phyloP scores from a whole-genome alignment of 1,140 invertebrate genomes.

The Gonatopus flavifemur region DNA sequence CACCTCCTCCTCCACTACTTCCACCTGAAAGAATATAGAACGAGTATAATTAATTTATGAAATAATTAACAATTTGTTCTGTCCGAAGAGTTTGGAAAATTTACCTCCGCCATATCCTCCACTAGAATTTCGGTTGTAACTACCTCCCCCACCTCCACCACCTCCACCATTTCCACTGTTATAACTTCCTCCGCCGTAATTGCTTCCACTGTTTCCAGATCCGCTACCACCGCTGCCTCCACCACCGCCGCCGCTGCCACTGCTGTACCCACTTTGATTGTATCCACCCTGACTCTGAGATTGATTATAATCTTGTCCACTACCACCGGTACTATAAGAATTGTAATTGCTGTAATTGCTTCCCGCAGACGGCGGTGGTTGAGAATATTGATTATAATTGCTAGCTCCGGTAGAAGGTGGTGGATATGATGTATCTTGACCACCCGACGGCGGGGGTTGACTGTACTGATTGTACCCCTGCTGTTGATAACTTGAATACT shows the following conservation, averaged over 20 bases:
- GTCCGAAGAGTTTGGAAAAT: neutral
- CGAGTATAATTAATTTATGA: neutral
- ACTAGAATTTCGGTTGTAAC: constrained; percentile 35
- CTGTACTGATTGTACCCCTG: constrained; percentile 51
- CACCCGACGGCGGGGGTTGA: constrained; percentile 38
- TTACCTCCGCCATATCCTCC: constrained; percentile 40
- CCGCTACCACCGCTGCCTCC: constrained; percentile 44
- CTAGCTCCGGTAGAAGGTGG: constrained; percentile 39
- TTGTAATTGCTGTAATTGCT: constrained; percentile 44
- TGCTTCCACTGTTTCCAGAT: constrained; percentile 35
- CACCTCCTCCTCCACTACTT: constrained; percentile 39
- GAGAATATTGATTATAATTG: constrained; percentile 45
- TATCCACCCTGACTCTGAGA: constrained; percentile 50
- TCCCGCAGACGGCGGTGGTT: constrained; percentile 47
- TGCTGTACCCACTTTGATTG: constrained; percentile 55
- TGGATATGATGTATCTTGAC: constrained; percentile 49
- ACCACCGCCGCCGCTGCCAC: constrained; percentile 49
- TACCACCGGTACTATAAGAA: constrained; percentile 38
- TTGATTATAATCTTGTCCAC: constrained; percentile 43
- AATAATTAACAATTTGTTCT: constrained; percentile 6
- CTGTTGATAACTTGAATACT: constrained; percentile 54
- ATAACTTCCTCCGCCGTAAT: constrained; percentile 34
- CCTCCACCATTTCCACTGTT: constrained; percentile 44
- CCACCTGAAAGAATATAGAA: constrained; percentile 1
- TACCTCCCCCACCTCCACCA: constrained; percentile 52